Evolutionary conservation across 2,797 vertebrate species (phyloP).

Genomic region (Parambassis ranga): DNA sequence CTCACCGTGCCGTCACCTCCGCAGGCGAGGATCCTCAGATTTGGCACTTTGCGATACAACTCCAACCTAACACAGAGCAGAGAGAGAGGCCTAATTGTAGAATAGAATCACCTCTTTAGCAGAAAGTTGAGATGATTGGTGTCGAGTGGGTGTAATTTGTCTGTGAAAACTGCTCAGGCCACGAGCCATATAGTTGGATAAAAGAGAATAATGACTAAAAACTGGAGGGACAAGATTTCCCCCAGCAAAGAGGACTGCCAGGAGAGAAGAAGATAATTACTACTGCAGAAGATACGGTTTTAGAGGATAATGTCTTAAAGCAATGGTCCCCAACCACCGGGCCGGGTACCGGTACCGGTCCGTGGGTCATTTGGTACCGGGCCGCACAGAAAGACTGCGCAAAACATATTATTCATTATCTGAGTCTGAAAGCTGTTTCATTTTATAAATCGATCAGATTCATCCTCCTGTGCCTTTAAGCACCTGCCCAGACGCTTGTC

Average conservation of each 20-base stretch:
- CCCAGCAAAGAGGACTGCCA: not conserved
- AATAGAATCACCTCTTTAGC: not conserved
- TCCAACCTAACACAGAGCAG: constrained; percentile 83
- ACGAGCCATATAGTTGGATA: not conserved
- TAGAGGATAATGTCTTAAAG: too few relatives aligned
- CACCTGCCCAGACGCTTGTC: too few relatives aligned
- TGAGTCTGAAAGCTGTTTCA: too few relatives aligned
- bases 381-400: too few relatives aligned
- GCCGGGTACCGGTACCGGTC: too few relatives aligned
- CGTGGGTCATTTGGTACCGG: too few relatives aligned
- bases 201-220: constrained; percentile 6
- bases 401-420: too few relatives aligned
- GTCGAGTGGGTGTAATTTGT: constrained; percentile 30
- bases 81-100: not conserved
- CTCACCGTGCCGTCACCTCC: constrained; percentile 96
- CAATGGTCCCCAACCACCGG: too few relatives aligned
- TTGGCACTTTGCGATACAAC: constrained; percentile 97
- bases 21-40: constrained; percentile 95
- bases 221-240: not conserved
- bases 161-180: not conserved
- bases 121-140: not conserved
- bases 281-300: too few relatives aligned
- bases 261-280: not conserved
- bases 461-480: too few relatives aligned
- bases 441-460: too few relatives aligned